Base-by-base conservation (phyloP, 92 coral and sea anemone genomes). In the Porites cylindrica region DNA sequence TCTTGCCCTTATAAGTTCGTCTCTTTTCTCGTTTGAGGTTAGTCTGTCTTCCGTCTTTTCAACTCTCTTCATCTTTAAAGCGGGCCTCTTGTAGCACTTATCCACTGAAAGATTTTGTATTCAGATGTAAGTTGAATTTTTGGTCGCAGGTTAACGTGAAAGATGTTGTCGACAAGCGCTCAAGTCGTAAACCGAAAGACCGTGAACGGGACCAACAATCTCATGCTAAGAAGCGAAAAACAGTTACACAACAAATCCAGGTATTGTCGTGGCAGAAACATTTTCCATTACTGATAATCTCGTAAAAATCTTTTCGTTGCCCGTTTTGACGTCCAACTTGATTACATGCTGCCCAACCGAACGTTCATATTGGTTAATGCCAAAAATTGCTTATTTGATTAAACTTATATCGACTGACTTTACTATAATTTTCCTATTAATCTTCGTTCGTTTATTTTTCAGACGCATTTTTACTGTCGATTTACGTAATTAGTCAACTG, bases 171-270 rank as follows among this genome's bases (percentile, higher is more conserved):
- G 95, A 92, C 32, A 92, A 72, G 65, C 91, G 95, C 11, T 43
- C 75, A 75, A 85, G 78, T 66, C 93, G 92, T 53, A 92, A 89
- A 86, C 59, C 74, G 90, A 92, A 92, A 85, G 95, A 92, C 7
- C 92, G 95, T 14, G 95, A 92, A 18, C 81, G 80, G 3, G 88
- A 74, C 26, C 82, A 72, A 43, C 47, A 29, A 23, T 14, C 82
- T 14, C 68, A 66, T n/a, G 47, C 38, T 3, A 85, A 85, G 66
- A 85, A 77, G 62, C 75, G 76, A 60, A 85, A 77, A 77, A 75
- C 73, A 13, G 38, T 72, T n/a, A 77, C 82, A 53, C 89, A 77
- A 24, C 83, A 76, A 19, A 17, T 50, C 54, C 83, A 85, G 89
- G 89, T 85, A 85, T 70, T 58, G 70, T 75, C 47, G 21, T 23